These are phyloP conservation scores for Acanthoscelides obtectus DNA, from an alignment of 2,888 invertebrate genomes.

Conservation along the genomic window DNA sequence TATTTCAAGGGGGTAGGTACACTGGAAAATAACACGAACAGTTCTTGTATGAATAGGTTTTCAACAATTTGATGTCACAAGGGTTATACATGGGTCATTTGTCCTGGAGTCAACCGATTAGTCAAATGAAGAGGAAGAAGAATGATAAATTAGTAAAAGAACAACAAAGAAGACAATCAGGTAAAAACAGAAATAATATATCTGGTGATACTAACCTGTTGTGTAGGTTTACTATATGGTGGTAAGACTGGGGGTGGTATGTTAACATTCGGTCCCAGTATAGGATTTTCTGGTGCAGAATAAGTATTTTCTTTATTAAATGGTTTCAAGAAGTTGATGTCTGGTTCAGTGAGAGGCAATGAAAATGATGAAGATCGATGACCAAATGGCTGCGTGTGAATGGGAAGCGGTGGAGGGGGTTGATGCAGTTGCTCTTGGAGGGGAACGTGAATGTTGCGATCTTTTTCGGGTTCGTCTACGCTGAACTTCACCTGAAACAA, in stretches of 20 bases:
- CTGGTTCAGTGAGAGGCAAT: constrained; percentile 5
- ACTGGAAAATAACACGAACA: no score
- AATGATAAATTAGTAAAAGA: no score
- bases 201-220: constrained; percentile 1
- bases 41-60: no score
- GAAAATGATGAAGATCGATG: constrained; percentile 3
- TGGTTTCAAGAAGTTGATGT: constrained; percentile 12
- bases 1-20: no score
- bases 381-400: constrained; percentile 1
- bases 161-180: no score
- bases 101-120: no score
- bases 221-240: constrained; percentile 16
- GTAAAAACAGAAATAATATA: no score
- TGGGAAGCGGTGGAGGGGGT: constrained; percentile 6
- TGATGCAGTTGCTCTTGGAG: neutral
- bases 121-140: no score
- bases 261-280: constrained; percentile 13
- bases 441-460: constrained; percentile 8
- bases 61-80: no score
- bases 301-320: neutral
- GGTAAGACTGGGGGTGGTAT: constrained; percentile 17
- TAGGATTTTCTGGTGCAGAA: neutral
- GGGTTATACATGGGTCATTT: no score
- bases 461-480: constrained; percentile 37
- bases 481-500: constrained; percentile 42